Evolutionary conservation across 2,888 invertebrate species (phyloP).

Genomic region (Nephrotoma appendiculata): DNA sequence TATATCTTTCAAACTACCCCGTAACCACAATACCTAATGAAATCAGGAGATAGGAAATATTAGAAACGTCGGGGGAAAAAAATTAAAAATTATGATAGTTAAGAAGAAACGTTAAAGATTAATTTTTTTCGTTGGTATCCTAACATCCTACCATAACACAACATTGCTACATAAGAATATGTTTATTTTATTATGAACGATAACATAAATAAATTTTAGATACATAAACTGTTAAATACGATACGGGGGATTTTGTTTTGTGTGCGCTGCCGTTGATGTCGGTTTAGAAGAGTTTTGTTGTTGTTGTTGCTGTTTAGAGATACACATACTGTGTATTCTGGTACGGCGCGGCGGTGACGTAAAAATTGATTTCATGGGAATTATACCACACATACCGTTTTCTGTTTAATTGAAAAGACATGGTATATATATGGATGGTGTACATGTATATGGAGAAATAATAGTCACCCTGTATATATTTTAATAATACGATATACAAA

Average conservation of each 20-base stretch:
- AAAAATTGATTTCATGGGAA: not conserved
- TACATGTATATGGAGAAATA: not conserved
- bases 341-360: not conserved
- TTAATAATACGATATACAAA: not conserved
- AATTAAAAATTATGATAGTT: not conserved
- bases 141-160: not conserved
- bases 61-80: not conserved
- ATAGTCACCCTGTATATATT: not conserved
- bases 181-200: not conserved
- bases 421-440: not conserved
- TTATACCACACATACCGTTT: not conserved
- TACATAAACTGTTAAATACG: not conserved
- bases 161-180: not conserved
- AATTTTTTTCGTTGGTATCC: not conserved
- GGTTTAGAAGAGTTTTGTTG: not conserved
- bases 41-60: not conserved
- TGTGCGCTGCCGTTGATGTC: not conserved
- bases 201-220: not conserved
- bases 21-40: too few relatives aligned
- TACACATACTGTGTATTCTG: not conserved
- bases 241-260: not conserved
- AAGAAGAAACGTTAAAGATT: not conserved
- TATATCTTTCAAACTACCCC: too few relatives aligned
- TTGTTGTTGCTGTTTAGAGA: not conserved
- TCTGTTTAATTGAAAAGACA: not conserved